Evolutionary conservation across 2,797 vertebrate genomes (phyloP).

Genomic region (Antennarius maculatus): DNA sequence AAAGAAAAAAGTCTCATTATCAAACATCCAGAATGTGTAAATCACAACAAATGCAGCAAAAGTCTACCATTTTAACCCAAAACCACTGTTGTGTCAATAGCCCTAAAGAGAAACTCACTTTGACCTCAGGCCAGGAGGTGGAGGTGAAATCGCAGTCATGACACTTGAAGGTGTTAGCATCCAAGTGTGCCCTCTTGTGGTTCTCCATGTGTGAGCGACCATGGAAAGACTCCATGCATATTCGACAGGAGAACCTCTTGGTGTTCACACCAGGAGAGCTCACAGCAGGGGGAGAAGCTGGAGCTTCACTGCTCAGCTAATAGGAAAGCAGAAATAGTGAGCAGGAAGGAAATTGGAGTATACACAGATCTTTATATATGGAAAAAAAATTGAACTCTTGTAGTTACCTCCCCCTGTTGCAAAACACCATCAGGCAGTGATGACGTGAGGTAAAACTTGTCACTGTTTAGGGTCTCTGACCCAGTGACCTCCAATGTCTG

Average conservation of each 20-base stretch:
- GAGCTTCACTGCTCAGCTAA: constrained; percentile 85
- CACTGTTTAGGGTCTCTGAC: constrained; percentile 79
- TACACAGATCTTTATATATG: not conserved
- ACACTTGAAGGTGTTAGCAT: constrained; percentile 94
- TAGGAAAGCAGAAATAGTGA: constrained; percentile 20
- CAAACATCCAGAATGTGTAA: too few relatives aligned
- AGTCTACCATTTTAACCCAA: too few relatives aligned
- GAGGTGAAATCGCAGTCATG: constrained; percentile 93
- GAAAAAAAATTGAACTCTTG: not conserved
- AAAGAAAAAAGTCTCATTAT: too few relatives aligned
- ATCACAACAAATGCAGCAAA: not conserved
- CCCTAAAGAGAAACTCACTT: constrained; percentile 74
- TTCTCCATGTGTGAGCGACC: constrained; percentile 98
- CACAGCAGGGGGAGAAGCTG: constrained; percentile 77
- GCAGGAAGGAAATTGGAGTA: not conserved
- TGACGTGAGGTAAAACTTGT: constrained; percentile 86
- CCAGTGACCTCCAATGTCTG: constrained; percentile 78
- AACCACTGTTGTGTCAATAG: too few relatives aligned
- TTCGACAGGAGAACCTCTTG: constrained; percentile 96
- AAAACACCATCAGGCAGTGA: constrained; percentile 80
- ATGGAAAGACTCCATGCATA: constrained; percentile 93
- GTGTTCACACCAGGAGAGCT: constrained; percentile 71
- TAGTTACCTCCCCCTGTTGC: constrained; percentile 88
- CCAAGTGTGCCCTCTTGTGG: constrained; percentile 96
- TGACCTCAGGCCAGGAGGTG: constrained; percentile 91